Evolutionary conservation across 2,888 invertebrate genomes (phyloP).

Genomic region (Marasmarcha lunaedactyla): DNA sequence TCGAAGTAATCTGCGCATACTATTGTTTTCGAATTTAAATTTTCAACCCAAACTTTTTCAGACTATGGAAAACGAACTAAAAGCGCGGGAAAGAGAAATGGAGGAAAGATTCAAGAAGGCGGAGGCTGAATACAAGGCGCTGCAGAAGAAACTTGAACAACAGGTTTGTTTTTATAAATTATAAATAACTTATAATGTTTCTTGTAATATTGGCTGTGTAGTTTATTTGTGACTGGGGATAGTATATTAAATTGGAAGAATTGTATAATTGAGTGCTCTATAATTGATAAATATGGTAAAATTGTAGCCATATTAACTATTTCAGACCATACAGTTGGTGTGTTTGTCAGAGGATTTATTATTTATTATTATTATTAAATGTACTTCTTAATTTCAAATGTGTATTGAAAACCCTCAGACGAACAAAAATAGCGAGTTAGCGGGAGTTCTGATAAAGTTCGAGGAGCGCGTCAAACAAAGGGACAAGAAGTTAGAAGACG

Average conservation of each 20-base stretch:
- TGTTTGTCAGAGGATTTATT: too few species aligned
- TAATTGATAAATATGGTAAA: too few species aligned
- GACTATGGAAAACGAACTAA: slow-evolving; percentile 49
- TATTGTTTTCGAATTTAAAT: neutral
- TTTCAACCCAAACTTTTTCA: slow-evolving; percentile 21
- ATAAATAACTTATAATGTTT: too few species aligned
- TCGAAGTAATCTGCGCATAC: neutral
- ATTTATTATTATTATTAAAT: too few species aligned
- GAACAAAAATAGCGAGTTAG: slow-evolving; percentile 52
- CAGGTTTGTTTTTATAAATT: too few species aligned
- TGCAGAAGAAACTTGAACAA: slow-evolving; percentile 54
- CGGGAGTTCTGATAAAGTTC: slow-evolving; percentile 55
- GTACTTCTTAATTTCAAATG: too few species aligned
- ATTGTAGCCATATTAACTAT: too few species aligned
- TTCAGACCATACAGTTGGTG: too few species aligned
- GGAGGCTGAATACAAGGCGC: slow-evolving; percentile 32
- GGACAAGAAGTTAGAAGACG: slow-evolving; percentile 51
- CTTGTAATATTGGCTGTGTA: too few species aligned
- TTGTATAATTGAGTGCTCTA: too few species aligned
- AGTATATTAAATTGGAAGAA: too few species aligned
- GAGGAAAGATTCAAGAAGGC: slow-evolving; percentile 37
- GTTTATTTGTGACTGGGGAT: too few species aligned
- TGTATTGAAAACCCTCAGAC: slow-evolving; percentile 32
- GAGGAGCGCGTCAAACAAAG: slow-evolving; percentile 58
- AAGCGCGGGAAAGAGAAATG: slow-evolving; percentile 35